These are phyloP conservation scores for Drosophila mimica DNA, from an alignment of 2,888 invertebrate genomes.

Conservation along the genomic window DNA sequence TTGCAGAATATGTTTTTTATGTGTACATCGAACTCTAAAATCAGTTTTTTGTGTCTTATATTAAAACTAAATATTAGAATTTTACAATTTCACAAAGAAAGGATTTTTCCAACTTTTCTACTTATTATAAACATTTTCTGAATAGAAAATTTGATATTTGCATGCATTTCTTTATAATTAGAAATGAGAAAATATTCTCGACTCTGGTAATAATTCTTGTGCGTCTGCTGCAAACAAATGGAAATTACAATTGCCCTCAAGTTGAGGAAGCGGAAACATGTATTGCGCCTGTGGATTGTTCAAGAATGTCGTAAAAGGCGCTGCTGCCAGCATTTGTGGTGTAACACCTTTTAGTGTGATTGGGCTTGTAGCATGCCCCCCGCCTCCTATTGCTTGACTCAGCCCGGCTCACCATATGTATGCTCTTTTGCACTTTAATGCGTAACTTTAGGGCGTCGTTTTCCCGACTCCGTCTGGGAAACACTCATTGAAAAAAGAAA, in stretches of 20 bases:
- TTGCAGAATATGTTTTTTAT: too few relatives aligned
- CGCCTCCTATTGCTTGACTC: background rate
- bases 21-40: too few relatives aligned
- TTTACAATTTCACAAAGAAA: too few relatives aligned
- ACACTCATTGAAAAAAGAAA: conserved; percentile 7
- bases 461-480: conserved; percentile 1
- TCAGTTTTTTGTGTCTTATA: too few relatives aligned
- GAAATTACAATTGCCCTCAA: conserved; percentile 40
- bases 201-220: background rate
- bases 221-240: background rate
- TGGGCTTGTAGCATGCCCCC: conserved; percentile 46
- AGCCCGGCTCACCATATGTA: conserved; percentile 14
- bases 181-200: background rate
- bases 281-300: conserved; percentile 26
- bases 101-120: background rate
- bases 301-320: conserved; percentile 55
- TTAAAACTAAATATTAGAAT: too few relatives aligned
- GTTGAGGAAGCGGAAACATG: conserved; percentile 38
- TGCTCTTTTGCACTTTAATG: conserved; percentile 39
- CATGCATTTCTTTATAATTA: background rate
- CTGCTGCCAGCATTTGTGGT: conserved; percentile 53
- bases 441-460: conserved; percentile 45
- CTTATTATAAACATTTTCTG: background rate
- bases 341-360: conserved; percentile 76
- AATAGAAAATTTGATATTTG: background rate